Base-by-base conservation (phyloP, 2,797 vertebrate genomes). In the Strix occidentalis region DNA sequence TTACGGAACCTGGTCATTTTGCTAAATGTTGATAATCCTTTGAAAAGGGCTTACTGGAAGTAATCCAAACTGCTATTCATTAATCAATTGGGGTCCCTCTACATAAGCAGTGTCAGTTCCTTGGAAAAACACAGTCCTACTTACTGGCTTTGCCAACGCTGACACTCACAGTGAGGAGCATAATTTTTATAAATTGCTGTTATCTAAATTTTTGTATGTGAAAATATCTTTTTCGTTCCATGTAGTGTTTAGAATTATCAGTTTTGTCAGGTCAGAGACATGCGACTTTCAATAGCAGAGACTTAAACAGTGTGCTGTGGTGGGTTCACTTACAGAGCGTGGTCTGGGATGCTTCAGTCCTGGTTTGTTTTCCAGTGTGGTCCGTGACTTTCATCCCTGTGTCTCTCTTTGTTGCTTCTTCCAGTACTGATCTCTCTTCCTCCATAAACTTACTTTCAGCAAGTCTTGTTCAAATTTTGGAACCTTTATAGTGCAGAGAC, bases 1-100 rank as follows among this genome's bases (percentile, higher is more conserved):
- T 87, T 91, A 94, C 45, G 77, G 93, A 64, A 63, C 60, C 81
- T 85, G 83, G 66, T 92, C 90, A 84, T 96, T 95, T 93, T 84
- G 70, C 94, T 93, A 89, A 89, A 95, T 87, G 96, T 96, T 87
- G 86, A 12, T 96, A 96, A 96, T 95, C 95, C 93, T 77, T 84
- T 83, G 81, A 53, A 96, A 96, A 96, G 83, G 94, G 95, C 70
- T 96, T 96, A 95, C 88, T 90, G 91, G 83, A 39, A 84, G 60
- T 96, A 96, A 96, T 96, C 93, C 96, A 87, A 93, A 86, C 88
- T 84, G 88, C 83, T 94, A 19, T 70, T 94, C 85, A 92, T 57
- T 90, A 94, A 96, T 94, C 87, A 77, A 63, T 48, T 13, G 13
- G 64, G 53, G 88, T 76, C 68, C 71, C 66, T 58, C 45, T 17